Base-by-base conservation (phyloP, 2,888 invertebrate species). In the Sphaerophoria taeniata region DNA sequence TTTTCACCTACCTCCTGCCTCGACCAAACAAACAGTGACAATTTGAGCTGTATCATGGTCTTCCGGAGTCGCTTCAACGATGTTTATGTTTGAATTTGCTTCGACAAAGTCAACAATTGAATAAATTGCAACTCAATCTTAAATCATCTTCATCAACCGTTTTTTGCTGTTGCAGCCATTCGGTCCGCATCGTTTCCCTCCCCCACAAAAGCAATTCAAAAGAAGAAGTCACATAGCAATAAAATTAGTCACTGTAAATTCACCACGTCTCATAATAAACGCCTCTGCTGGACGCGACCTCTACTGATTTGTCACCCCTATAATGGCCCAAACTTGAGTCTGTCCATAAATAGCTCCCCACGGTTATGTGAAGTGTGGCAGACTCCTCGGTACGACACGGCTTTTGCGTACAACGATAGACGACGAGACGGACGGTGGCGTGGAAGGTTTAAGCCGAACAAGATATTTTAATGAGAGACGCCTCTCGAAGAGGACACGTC, bases 401-500 rank as follows among this genome's bases (percentile, higher is more conserved):
- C 24, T 24, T 24, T 2, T 2, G 24, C 2, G 24, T 24, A 24
- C 24, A 24, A 24, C 24, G 24, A 24, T 24, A 24, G 24, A 24
- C 2, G 24, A 24, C 24, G 24, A 24, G 24, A 24, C 24, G 7
- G 9, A 39, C 55, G 58, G n/a, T 16, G 16, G 16, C 34, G 14
- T 9, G 49, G 56, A 65, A 75, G 84, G 75, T 72, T 71, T 67
- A 74, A 84, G 67, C 71, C 80, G 71, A 84, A 84, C 85, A 85
- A 85, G 85, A 85, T 81, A 73, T 81, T 81, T 85, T 85, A 85
- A 85, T 85, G 85, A 85, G 85, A 76, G 85, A 80, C 72, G 75
- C 67, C 78, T 43, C 12, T 36, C 16, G 58, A 39, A n/a, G 9
- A 58, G n/a, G 5, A 60, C 60, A 67, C 34, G 53, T 39, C 33